These are phyloP conservation scores for Pangasius macronema DNA, from an alignment of 2,797 vertebrate genomes.

Conservation along the genomic window DNA sequence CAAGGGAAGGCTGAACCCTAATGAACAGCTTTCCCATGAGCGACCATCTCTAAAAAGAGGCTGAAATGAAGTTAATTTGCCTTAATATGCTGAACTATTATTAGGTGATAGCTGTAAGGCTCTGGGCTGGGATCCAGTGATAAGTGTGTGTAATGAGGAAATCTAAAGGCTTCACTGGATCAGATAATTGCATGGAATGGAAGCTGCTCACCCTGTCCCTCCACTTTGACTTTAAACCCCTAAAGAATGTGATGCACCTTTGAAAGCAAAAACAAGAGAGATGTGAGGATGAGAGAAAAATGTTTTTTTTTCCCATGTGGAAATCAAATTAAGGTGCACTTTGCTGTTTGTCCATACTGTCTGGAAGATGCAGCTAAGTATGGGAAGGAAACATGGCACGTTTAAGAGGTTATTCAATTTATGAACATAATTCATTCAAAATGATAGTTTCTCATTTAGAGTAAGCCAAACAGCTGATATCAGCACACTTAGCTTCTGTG, in stretches of 20 bases:
- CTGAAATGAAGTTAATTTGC: conserved; percentile 64
- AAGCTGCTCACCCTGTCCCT: conserved; percentile 37
- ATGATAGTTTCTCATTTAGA: conserved; percentile 23
- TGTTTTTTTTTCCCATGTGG: not conserved
- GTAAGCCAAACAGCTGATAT: conserved; percentile 32
- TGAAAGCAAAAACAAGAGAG: conserved; percentile 6
- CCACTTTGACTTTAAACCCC: conserved; percentile 26
- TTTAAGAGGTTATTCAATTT: conserved; percentile 34
- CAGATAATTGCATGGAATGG: conserved; percentile 51
- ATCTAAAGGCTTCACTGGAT: conserved; percentile 44
- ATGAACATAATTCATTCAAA: conserved; percentile 18
- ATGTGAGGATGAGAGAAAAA: conserved; percentile 21
- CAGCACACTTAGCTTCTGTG: conserved; percentile 8
- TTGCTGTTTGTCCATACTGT: conserved; percentile 18
- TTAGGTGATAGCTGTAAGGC: conserved; percentile 58
- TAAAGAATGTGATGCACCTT: conserved; percentile 15
- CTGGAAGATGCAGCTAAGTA: conserved; percentile 7
- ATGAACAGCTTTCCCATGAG: conserved; percentile 65
- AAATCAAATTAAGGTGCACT: conserved; percentile 42
- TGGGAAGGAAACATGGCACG: conserved; percentile 15
- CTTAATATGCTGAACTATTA: conserved; percentile 68
- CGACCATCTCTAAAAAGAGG: conserved; percentile 54
- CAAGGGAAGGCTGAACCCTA: conserved; percentile 59
- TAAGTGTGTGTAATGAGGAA: conserved; percentile 45
- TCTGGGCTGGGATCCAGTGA: conserved; percentile 53